Evolutionary conservation across 2,797 vertebrate genomes (phyloP).

Genomic region (Mormyrops attenuatus): DNA sequence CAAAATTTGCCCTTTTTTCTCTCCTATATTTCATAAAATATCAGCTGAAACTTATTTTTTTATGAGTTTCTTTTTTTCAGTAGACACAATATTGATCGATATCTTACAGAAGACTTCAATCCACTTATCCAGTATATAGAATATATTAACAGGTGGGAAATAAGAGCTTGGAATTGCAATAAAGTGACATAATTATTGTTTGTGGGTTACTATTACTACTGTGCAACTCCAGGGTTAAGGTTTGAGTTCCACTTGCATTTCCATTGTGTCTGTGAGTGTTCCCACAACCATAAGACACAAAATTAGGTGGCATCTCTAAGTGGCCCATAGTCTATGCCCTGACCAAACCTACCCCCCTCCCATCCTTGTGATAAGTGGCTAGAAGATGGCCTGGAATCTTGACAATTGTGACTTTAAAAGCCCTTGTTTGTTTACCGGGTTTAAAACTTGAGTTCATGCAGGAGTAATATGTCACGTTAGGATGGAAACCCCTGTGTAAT

Average conservation of each 20-base stretch:
- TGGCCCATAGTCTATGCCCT: background rate
- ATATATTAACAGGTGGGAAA: background rate
- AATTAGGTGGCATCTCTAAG: background rate
- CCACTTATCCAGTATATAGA: background rate
- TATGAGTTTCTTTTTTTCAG: background rate
- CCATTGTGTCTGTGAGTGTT: background rate
- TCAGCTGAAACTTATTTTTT: background rate
- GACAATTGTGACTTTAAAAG: background rate
- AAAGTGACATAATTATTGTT: background rate
- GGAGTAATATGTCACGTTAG: background rate
- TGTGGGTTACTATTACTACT: background rate
- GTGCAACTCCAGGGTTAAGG: background rate
- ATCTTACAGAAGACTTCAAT: background rate
- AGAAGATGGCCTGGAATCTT: background rate
- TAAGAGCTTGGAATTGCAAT: background rate
- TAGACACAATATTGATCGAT: background rate
- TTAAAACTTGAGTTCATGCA: background rate
- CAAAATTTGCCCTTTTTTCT: background rate
- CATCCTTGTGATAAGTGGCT: background rate
- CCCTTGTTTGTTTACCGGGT: background rate
- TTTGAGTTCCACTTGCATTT: background rate
- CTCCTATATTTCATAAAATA: background rate
- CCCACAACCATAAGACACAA: background rate
- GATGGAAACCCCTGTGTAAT: background rate
- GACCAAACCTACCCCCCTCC: background rate